Percentiles rank a stretch among this genome's conserved stretches.
These are phyloP conservation scores for Polyommatus icarus DNA, from an alignment of 2,888 invertebrate genomes.

Conservation along the genomic window DNA sequence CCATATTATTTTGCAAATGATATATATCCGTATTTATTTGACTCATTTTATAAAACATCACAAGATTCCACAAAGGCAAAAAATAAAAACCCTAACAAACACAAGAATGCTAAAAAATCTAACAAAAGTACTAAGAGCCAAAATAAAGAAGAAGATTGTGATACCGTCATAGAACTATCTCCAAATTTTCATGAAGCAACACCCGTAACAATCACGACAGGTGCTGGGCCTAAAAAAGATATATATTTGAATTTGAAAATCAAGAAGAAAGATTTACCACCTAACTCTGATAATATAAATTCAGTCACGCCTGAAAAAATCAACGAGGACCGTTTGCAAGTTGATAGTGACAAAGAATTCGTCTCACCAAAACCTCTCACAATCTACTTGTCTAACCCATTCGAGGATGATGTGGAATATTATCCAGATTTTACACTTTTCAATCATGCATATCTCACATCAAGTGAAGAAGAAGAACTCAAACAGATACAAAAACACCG, in stretches of 20 bases:
- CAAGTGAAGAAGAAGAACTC: constrained; percentile 50
- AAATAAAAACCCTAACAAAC: constrained; percentile 32
- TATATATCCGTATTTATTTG: constrained; percentile 43
- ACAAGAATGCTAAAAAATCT: constrained; percentile 31
- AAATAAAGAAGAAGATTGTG: constrained; percentile 36
- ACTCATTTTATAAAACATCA: constrained; percentile 42
- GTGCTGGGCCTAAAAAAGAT: constrained; percentile 1
- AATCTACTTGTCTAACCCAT: constrained; percentile 3
- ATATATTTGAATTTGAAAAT: constrained; percentile 43
- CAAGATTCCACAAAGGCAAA: constrained; percentile 33
- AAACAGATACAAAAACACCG: constrained; percentile 46
- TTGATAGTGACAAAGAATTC: not conserved
- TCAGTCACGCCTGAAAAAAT: constrained; percentile 43
- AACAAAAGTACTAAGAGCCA: constrained; percentile 35
- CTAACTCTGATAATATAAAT: constrained; percentile 44
- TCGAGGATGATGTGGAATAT: constrained; percentile 49
- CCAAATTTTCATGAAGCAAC: constrained; percentile 25
- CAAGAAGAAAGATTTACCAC: constrained; percentile 47
- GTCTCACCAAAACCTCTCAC: not conserved
- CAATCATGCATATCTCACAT: constrained; percentile 46
- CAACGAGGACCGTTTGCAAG: not conserved
- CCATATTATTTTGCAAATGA: constrained; percentile 35
- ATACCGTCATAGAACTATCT: constrained; percentile 32
- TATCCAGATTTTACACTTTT: constrained; percentile 62
- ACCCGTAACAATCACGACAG: not conserved